Conservation (phyloP, 2,113 vertebrate species). For the Oreochromis aureus region DNA sequence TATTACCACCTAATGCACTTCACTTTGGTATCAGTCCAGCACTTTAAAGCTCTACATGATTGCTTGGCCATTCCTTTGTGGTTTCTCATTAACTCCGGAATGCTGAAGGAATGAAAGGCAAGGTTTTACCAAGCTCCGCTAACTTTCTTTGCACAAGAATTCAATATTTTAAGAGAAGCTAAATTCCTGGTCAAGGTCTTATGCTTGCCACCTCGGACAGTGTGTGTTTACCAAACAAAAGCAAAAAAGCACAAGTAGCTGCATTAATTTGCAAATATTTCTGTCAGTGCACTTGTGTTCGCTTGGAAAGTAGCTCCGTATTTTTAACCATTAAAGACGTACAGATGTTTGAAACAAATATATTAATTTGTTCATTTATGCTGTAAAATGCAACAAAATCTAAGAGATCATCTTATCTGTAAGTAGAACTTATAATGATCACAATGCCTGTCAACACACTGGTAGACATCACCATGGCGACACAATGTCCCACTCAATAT, state of each 20-base stretch:
- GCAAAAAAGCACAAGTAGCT: not conserved
- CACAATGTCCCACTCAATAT: not conserved
- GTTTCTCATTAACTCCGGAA: slow-evolving; percentile 24
- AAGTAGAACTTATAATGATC: not conserved
- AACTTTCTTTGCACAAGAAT: not conserved
- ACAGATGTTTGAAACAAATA: not conserved
- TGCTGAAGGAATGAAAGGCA: slow-evolving; percentile 9
- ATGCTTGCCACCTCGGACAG: not conserved
- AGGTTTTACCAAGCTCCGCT: not conserved
- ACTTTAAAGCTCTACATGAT: slow-evolving; percentile 8
- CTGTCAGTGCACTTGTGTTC: not conserved
- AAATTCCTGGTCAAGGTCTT: not conserved
- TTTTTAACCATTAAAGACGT: not conserved
- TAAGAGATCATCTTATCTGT: slow-evolving; percentile 8
- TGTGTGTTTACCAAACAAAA: not conserved
- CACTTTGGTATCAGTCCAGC: not conserved
- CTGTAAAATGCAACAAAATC: not conserved
- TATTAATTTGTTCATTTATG: slow-evolving; percentile 8
- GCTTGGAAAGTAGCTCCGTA: not conserved
- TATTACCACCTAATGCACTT: slow-evolving; percentile 50
- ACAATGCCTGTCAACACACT: not conserved
- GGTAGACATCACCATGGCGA: not conserved
- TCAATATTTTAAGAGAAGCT: not conserved
- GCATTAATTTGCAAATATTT: slow-evolving; percentile 1
- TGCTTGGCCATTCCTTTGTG: slow-evolving; percentile 25